phyloP scores from a whole-genome alignment of 2,888 invertebrate genomes.

The Lepidochitona cinerea region DNA sequence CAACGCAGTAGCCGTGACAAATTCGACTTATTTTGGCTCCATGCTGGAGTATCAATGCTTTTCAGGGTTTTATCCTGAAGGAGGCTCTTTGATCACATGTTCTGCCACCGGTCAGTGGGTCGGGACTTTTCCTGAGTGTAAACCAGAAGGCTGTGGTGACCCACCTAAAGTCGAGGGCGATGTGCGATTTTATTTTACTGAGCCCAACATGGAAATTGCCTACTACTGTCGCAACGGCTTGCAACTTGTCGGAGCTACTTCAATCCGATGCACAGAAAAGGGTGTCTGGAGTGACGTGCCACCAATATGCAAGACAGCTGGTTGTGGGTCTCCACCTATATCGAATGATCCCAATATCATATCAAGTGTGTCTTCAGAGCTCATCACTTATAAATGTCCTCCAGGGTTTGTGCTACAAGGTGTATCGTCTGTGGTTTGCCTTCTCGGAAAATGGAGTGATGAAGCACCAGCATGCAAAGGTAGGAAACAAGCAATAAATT shows the following conservation, averaged over 20 bases:
- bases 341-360: neutral
- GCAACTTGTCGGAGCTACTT: slow-evolving; percentile 25
- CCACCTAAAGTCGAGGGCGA: slow-evolving; percentile 26
- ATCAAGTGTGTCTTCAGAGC: neutral
- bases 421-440: neutral
- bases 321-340: neutral
- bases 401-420: neutral
- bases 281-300: slow-evolving; percentile 28
- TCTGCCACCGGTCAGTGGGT: slow-evolving; percentile 63
- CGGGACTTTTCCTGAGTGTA: slow-evolving; percentile 49
- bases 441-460: slow-evolving; percentile 3
- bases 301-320: slow-evolving; percentile 14
- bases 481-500: too few relatives aligned
- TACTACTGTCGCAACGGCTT: neutral
- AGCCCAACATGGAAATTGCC: neutral
- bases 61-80: slow-evolving; percentile 89
- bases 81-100: slow-evolving; percentile 83
- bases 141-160: slow-evolving; percentile 43
- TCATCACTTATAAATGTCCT: neutral
- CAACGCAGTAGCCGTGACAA: neutral
- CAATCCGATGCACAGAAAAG: slow-evolving; percentile 25
- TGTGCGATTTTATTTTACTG: neutral
- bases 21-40: slow-evolving; percentile 19
- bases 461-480: slow-evolving; percentile 11
- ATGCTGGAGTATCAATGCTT: slow-evolving; percentile 78